phyloP scores from a whole-genome alignment of 2,888 invertebrate genomes.

The Folsomia manolachei region DNA sequence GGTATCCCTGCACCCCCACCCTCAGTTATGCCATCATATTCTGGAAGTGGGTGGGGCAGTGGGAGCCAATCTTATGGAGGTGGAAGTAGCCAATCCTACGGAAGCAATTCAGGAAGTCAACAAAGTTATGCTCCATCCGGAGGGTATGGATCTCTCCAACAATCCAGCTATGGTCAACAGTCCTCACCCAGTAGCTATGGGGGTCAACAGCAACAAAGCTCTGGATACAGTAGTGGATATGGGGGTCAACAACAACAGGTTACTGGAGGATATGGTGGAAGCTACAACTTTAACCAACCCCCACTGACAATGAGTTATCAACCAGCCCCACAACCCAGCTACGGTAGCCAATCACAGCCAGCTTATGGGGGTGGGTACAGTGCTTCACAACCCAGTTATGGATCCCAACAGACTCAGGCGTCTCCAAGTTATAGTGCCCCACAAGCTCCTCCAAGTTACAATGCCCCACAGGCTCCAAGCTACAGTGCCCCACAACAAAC shows the following conservation, averaged over 20 bases:
- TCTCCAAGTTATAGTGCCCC: background rate
- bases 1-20: slow-evolving; percentile 38
- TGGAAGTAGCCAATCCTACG: no score
- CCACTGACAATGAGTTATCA: slow-evolving; percentile 8
- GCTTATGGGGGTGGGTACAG: background rate
- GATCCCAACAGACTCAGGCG: background rate
- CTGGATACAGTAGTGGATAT: slow-evolving; percentile 1
- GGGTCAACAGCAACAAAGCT: background rate
- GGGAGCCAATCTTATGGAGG: slow-evolving; percentile 2
- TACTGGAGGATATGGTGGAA: background rate
- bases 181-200: no score
- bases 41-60: slow-evolving; percentile 2
- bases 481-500: background rate
- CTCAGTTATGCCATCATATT: slow-evolving; percentile 5
- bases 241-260: background rate
- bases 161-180: background rate
- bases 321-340: background rate
- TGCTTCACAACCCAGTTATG: background rate
- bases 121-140: background rate
- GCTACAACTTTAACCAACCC: background rate
- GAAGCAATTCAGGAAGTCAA: background rate
- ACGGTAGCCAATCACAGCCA: slow-evolving; percentile 2
- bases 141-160: slow-evolving; percentile 2
- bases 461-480: background rate
- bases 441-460: background rate